phyloP scores from a whole-genome alignment of 2,888 invertebrate genomes.

The Lasioglossum marginatum region DNA sequence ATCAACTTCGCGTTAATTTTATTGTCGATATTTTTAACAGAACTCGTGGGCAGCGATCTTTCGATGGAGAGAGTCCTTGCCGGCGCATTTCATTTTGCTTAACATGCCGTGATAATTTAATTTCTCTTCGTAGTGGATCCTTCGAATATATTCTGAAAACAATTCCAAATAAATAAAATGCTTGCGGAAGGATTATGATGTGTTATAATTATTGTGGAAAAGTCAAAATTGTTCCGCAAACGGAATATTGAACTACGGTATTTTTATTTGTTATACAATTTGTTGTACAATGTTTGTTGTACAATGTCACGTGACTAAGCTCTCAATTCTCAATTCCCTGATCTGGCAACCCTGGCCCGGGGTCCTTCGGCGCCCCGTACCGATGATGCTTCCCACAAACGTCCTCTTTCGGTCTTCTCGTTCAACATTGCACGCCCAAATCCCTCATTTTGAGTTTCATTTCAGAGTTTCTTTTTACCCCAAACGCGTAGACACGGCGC shows the following conservation, averaged over 20 bases:
- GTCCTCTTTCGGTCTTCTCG: not conserved
- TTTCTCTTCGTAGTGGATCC: not conserved
- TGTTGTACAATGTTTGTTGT: no score
- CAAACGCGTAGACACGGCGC: not conserved
- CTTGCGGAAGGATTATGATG: not conserved
- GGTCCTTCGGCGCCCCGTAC: not conserved
- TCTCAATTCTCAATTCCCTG: no score
- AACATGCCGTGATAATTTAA: not conserved
- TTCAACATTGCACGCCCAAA: not conserved
- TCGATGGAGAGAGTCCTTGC: not conserved
- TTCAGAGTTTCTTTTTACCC: not conserved
- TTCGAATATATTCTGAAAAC: not conserved
- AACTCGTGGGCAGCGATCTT: conserved; percentile 5
- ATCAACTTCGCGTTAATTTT: conserved; percentile 33
- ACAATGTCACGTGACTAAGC: no score
- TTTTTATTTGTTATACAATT: not conserved
- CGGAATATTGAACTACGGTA: not conserved
- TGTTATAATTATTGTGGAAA: not conserved
- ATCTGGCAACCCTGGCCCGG: no score
- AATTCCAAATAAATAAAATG: not conserved
- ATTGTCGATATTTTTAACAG: conserved; percentile 40
- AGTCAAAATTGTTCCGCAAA: not conserved
- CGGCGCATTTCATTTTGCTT: not conserved
- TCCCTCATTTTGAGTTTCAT: not conserved
- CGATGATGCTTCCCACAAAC: not conserved